phyloP scores from a whole-genome alignment of 2,113 vertebrate species.

The Calidris pygmaea region DNA sequence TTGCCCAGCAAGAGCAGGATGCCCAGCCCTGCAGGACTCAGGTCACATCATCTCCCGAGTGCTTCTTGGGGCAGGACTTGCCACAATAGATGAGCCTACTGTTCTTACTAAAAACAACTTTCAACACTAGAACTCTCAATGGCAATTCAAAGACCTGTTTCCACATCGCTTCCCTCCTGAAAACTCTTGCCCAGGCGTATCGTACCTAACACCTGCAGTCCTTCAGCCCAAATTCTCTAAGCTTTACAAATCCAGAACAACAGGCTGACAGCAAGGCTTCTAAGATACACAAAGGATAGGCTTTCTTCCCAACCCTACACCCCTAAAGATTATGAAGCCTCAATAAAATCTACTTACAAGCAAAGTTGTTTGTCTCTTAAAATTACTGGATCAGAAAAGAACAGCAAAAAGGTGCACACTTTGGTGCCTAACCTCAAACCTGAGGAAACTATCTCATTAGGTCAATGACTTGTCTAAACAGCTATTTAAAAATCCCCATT shows the following conservation, averaged over 20 bases:
- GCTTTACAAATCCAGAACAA: not conserved
- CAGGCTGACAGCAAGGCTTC: not conserved
- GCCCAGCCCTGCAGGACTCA: not conserved
- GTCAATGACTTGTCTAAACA: not conserved
- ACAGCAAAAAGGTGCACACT: not conserved
- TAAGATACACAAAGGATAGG: not conserved
- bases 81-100: not conserved
- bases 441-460: not conserved
- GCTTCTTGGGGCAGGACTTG: not conserved
- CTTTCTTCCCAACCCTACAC: not conserved
- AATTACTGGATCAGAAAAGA: not conserved
- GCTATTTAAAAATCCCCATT: not conserved
- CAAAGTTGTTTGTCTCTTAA: not conserved
- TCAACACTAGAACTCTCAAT: not conserved
- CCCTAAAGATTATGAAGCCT: not conserved
- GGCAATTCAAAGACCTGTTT: not conserved
- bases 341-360: not conserved
- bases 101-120: not conserved
- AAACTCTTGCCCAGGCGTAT: not conserved
- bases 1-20: not conserved
- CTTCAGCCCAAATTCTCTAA: not conserved
- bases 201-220: not conserved
- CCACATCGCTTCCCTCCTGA: not conserved
- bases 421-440: not conserved
- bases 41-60: not conserved